Percentiles rank a stretch among this genome's conserved stretches.
phyloP scores from a whole-genome alignment of 1,140 invertebrate genomes.

The Trissolcus basalis region DNA sequence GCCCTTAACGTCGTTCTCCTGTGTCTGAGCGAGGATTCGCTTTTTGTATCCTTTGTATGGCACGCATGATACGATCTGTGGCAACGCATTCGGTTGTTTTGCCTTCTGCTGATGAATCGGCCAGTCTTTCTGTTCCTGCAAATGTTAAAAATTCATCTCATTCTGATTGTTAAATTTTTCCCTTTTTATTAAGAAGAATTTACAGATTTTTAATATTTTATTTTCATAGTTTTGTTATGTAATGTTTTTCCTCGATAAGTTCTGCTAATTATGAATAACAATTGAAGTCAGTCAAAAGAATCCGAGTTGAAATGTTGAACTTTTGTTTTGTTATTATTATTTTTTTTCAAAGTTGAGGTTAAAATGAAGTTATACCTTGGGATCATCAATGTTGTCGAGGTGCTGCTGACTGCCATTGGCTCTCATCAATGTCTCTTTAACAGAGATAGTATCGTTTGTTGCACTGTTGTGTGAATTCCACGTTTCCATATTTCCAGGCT shows the following conservation, averaged over 20 bases:
- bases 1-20: constrained; percentile 46
- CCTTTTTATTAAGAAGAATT: too few relatives aligned
- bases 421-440: constrained; percentile 60
- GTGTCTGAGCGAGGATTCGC: constrained; percentile 65
- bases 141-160: neutral
- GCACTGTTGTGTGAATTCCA: constrained; percentile 65
- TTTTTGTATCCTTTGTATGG: constrained; percentile 71
- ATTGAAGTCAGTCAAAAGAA: too few relatives aligned
- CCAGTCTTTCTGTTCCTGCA: constrained; percentile 48
- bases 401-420: constrained; percentile 63
- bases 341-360: too few relatives aligned
- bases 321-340: too few relatives aligned
- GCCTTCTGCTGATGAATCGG: constrained; percentile 57
- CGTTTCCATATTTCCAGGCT: constrained; percentile 66
- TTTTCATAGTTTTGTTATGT: too few relatives aligned
- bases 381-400: constrained; percentile 6
- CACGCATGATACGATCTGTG: constrained; percentile 49
- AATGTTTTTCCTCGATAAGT: too few relatives aligned
- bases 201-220: too few relatives aligned
- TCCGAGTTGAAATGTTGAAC: too few relatives aligned
- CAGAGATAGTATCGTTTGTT: constrained; percentile 60
- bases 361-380: too few relatives aligned
- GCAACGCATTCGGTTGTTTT: constrained; percentile 65
- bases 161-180: neutral
- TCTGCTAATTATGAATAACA: too few relatives aligned